phyloP scores from a whole-genome alignment of 2,797 vertebrate species.

The Sebastes iracundus region DNA sequence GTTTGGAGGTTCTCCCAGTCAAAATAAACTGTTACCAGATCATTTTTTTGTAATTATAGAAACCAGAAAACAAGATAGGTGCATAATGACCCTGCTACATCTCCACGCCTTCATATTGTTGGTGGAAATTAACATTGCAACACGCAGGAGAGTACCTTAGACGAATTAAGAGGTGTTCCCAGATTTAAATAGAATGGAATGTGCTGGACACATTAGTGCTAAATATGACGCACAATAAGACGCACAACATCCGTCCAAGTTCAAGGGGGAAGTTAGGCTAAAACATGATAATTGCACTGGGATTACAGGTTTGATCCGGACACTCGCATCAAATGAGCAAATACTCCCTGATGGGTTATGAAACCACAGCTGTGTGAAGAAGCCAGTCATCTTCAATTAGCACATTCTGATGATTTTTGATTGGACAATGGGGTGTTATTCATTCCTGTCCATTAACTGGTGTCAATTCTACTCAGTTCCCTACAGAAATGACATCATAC shows the following conservation, averaged over 20 bases:
- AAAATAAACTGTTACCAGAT: too few species aligned
- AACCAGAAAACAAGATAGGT: too few species aligned
- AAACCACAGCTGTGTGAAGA: neutral
- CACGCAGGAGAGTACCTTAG: too few species aligned
- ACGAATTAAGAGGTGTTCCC: too few species aligned
- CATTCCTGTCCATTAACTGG: neutral
- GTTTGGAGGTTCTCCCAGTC: too few species aligned
- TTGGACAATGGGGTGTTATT: constrained; percentile 8
- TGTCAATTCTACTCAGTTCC: constrained; percentile 1
- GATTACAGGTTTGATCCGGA: neutral
- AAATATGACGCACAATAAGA: too few species aligned
- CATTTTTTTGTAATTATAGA: too few species aligned
- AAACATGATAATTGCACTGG: constrained; percentile 14
- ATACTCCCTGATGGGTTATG: neutral
- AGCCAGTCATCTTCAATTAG: neutral
- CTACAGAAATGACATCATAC: neutral
- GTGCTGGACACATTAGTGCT: too few species aligned
- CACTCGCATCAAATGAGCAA: neutral
- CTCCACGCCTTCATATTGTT: too few species aligned
- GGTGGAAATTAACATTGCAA: too few species aligned
- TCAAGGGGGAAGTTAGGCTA: neutral
- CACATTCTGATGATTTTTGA: constrained; percentile 7
- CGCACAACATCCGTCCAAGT: neutral
- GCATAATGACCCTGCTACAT: too few species aligned
- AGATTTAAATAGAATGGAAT: too few species aligned